Conservation (phyloP, 2,113 vertebrate species). For the Rissa tridactyla region DNA sequence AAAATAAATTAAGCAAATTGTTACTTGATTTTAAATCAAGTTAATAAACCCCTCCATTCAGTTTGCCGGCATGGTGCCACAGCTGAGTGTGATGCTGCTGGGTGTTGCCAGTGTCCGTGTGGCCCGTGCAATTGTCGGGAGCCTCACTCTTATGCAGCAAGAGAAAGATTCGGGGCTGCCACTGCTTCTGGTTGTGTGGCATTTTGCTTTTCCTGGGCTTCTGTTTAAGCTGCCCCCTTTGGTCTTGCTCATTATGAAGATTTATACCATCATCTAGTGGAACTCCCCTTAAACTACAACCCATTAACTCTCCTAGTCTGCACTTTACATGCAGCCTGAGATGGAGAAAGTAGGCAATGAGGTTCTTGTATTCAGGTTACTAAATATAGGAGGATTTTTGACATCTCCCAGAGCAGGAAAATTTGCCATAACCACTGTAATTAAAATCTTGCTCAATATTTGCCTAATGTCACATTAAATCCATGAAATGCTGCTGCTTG, state of each 20-base stretch:
- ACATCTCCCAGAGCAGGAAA: not conserved
- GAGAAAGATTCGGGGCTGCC: not conserved
- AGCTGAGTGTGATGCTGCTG: not conserved
- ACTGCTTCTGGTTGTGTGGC: constrained; percentile 3
- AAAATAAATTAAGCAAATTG: constrained; percentile 76
- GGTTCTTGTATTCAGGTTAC: constrained; percentile 26
- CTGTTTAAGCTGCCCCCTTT: not conserved
- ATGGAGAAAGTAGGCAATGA: not conserved
- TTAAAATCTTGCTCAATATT: constrained; percentile 36
- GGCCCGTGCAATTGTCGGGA: not conserved
- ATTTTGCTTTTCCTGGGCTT: constrained; percentile 48
- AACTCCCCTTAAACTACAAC: constrained; percentile 42
- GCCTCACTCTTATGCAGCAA: not conserved
- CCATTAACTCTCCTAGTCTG: not conserved
- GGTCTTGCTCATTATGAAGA: constrained; percentile 64
- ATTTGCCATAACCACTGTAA: not conserved
- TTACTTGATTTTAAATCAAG: constrained; percentile 66
- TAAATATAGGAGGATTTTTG: constrained; percentile 54
- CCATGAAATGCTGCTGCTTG: not conserved
- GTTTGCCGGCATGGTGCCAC: constrained; percentile 35
- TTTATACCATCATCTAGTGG: constrained; percentile 80
- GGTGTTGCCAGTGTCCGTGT: not conserved
- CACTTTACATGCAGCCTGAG: not conserved
- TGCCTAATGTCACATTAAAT: not conserved
- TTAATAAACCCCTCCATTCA: constrained; percentile 54